phyloP scores from a whole-genome alignment of 2,888 invertebrate species.

The Brachypalpus laphriformis region DNA sequence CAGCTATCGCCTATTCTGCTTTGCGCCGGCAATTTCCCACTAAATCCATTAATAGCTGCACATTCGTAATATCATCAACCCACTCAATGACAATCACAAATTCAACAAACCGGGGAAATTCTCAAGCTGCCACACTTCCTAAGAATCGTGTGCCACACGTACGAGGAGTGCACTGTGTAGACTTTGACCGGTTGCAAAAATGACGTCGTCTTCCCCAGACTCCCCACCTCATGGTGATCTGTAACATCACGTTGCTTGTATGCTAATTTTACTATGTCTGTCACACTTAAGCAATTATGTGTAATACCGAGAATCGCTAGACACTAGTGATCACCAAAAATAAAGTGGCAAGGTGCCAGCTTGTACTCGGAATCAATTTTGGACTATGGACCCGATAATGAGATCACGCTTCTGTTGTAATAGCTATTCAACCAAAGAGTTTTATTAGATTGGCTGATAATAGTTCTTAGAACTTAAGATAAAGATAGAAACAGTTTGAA shows the following conservation, averaged over 20 bases:
- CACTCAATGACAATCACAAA: neutral
- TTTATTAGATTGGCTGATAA: neutral
- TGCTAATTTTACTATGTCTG: neutral
- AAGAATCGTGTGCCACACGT: neutral
- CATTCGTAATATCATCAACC: neutral
- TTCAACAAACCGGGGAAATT: neutral
- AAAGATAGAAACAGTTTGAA: neutral
- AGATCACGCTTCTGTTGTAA: neutral
- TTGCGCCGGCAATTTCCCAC: neutral
- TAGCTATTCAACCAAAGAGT: neutral
- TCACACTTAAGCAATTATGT: neutral
- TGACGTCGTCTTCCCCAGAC: neutral
- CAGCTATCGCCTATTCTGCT: neutral
- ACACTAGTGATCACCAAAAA: neutral
- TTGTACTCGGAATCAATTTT: neutral
- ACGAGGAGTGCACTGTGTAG: neutral
- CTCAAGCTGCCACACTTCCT: neutral
- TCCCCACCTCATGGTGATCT: neutral
- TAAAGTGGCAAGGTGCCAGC: neutral
- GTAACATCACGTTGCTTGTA: no score
- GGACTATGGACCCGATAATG: neutral
- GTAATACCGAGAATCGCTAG: neutral
- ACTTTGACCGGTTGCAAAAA: neutral
- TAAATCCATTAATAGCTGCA: neutral
- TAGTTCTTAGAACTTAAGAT: neutral